Evolutionary conservation across 2,113 vertebrate genomes (phyloP).

Genomic region (Aspidoscelis tigris): DNA sequence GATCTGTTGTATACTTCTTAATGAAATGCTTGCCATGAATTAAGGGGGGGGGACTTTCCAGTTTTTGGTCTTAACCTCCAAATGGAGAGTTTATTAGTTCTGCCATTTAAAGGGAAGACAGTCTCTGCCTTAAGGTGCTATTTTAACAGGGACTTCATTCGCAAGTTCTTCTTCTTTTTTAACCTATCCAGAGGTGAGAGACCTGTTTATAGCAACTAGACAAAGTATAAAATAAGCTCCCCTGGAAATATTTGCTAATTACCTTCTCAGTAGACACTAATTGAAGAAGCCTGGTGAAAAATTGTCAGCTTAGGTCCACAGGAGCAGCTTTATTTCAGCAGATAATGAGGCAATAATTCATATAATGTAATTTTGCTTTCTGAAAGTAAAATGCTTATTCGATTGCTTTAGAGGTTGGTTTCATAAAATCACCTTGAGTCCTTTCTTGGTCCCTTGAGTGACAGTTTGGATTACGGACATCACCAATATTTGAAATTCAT

Average conservation of each 20-base stretch:
- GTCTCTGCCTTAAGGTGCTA: conserved; percentile 7
- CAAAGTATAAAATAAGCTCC: conserved; percentile 10
- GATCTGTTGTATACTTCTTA: neutral
- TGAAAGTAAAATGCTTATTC: neutral
- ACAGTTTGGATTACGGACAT: too few relatives aligned
- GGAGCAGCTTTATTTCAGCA: conserved; percentile 13
- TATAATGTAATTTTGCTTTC: neutral
- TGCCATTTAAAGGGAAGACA: conserved; percentile 1
- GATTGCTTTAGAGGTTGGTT: neutral
- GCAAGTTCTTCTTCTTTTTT: neutral
- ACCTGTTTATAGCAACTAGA: conserved; percentile 17
- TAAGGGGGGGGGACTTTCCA: neutral
- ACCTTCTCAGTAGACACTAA: neutral
- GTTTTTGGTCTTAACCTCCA: neutral
- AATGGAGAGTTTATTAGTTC: conserved; percentile 14
- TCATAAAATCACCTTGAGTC: neutral
- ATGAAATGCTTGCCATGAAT: conserved; percentile 9
- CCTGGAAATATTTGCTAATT: conserved; percentile 32
- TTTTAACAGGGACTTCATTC: conserved; percentile 27
- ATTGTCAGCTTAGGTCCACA: conserved; percentile 18
- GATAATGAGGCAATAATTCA: neutral
- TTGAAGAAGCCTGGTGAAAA: neutral
- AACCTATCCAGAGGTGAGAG: conserved; percentile 12
- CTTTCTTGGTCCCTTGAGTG: too few relatives aligned
- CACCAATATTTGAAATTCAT: too few relatives aligned